phyloP scores from a whole-genome alignment of 2,797 vertebrate species.

The Setipinna tenuifilis region DNA sequence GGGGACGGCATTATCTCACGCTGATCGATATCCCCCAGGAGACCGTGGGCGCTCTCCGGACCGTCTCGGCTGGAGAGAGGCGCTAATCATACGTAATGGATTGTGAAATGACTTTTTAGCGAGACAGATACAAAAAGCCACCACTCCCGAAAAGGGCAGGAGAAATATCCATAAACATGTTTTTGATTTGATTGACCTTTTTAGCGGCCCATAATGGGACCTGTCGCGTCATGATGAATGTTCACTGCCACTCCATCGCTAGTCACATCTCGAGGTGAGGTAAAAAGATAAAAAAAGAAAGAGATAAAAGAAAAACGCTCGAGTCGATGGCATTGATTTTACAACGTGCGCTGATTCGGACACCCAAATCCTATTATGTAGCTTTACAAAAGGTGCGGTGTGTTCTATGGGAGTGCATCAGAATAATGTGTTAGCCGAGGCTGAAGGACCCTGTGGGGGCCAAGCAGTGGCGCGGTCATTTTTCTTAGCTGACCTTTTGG shows the following conservation, averaged over 20 bases:
- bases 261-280: constrained; percentile 35
- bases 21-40: constrained; percentile 40
- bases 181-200: constrained; percentile 61
- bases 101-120: constrained; percentile 30
- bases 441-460: neutral
- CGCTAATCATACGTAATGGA: constrained; percentile 39
- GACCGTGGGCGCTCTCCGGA: neutral
- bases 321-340: constrained; percentile 51
- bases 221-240: constrained; percentile 55
- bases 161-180: constrained; percentile 55
- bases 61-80: neutral
- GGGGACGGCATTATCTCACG: constrained; percentile 25
- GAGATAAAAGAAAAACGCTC: constrained; percentile 4
- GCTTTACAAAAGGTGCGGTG: constrained; percentile 36
- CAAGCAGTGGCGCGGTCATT: constrained; percentile 9
- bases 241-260: constrained; percentile 40
- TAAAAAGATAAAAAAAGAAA: too few species aligned
- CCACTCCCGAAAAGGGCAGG: constrained; percentile 36
- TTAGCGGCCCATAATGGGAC: constrained; percentile 54
- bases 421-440: neutral
- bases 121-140: constrained; percentile 32
- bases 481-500: neutral
- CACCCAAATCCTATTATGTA: constrained; percentile 50
- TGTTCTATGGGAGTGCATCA: constrained; percentile 1
- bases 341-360: constrained; percentile 42